Conservation (phyloP, 1,140 invertebrate species). For the Drosophila pachea region DNA sequence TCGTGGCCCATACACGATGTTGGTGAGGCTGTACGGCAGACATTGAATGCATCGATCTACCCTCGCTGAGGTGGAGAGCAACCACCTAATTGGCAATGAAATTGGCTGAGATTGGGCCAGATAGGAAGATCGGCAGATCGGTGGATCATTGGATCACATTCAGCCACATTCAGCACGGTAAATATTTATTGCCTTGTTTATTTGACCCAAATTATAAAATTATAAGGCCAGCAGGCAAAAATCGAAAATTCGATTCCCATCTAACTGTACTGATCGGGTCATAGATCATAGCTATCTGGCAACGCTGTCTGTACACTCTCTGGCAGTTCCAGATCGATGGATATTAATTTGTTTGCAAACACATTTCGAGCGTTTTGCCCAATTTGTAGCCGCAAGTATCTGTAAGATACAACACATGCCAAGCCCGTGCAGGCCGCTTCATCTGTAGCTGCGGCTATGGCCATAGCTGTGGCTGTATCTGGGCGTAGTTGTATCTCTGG, state of each 20-base stretch:
- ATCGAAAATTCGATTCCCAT: slow-evolving; percentile 3
- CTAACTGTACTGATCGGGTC: slow-evolving; percentile 19
- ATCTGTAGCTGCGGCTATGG: slow-evolving; percentile 17
- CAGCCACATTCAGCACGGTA: slow-evolving; percentile 32
- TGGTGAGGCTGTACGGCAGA: slow-evolving; percentile 66
- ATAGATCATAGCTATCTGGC: slow-evolving; percentile 33
- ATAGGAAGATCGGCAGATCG: neutral
- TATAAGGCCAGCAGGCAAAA: slow-evolving; percentile 13
- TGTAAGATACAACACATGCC: slow-evolving; percentile 43
- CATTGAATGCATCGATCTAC: slow-evolving; percentile 10
- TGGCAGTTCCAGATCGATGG: slow-evolving; percentile 69
- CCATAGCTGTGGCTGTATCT: slow-evolving; percentile 22
- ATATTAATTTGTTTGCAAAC: slow-evolving; percentile 77
- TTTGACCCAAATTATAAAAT: slow-evolving; percentile 65
- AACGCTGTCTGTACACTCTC: slow-evolving; percentile 7
- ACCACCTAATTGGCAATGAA: slow-evolving; percentile 23
- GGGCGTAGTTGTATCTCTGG: slow-evolving; percentile 30
- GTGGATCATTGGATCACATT: slow-evolving; percentile 42
- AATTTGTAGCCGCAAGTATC: slow-evolving; percentile 62
- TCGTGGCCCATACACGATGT: slow-evolving; percentile 41
- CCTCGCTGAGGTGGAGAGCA: slow-evolving; percentile 9
- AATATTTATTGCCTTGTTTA: slow-evolving; percentile 68
- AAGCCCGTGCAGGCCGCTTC: neutral
- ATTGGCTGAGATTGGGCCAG: neutral
- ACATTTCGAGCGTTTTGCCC: slow-evolving; percentile 68